A percentile compares a stretch with the other conserved stretches of the same genome.
Evolutionary conservation across 2,888 invertebrate species (phyloP).

Genomic region (Drosophila monieri): DNA sequence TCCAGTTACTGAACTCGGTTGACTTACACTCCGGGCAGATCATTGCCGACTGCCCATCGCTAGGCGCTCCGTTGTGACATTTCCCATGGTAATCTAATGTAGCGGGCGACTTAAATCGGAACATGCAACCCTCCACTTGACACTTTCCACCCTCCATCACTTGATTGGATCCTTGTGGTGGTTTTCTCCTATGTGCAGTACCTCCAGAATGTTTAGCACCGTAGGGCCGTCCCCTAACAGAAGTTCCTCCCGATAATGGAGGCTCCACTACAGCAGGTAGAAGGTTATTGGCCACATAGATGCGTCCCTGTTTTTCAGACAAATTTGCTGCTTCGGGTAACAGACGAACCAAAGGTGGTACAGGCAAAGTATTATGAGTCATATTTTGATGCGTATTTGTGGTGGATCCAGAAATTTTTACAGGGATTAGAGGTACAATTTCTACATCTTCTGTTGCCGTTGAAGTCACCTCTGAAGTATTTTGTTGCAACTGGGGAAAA

Average conservation of each 20-base stretch:
- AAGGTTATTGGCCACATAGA: constrained; percentile 83
- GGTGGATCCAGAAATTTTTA: constrained; percentile 37
- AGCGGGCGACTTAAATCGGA: constrained; percentile 80
- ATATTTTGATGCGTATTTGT: background rate
- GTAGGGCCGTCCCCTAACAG: constrained; percentile 81
- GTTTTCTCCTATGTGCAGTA: constrained; percentile 62
- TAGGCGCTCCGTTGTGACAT: constrained; percentile 74
- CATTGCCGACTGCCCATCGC: constrained; percentile 65
- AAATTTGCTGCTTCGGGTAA: constrained; percentile 14
- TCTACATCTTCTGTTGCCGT: constrained; percentile 33
- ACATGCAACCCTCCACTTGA: constrained; percentile 80
- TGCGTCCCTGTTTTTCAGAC: constrained; percentile 78
- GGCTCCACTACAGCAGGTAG: constrained; percentile 62
- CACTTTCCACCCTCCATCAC: constrained; percentile 77
- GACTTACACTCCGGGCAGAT: constrained; percentile 88
- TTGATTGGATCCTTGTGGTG: constrained; percentile 48
- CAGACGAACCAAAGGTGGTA: constrained; percentile 61
- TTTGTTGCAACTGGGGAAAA: constrained; percentile 50
- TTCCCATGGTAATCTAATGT: constrained; percentile 81
- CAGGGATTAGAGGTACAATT: constrained; percentile 71
- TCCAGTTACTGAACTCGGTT: constrained; percentile 85
- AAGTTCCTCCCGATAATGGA: constrained; percentile 69
- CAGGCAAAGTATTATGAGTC: constrained; percentile 37
- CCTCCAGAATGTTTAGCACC: constrained; percentile 81
- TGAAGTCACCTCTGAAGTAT: constrained; percentile 10